A percentile compares a stretch with the other conserved stretches of the same genome.
Evolutionary conservation across 1,140 invertebrate species (phyloP).

Genomic region (Hyposmocoma kahamanoa): DNA sequence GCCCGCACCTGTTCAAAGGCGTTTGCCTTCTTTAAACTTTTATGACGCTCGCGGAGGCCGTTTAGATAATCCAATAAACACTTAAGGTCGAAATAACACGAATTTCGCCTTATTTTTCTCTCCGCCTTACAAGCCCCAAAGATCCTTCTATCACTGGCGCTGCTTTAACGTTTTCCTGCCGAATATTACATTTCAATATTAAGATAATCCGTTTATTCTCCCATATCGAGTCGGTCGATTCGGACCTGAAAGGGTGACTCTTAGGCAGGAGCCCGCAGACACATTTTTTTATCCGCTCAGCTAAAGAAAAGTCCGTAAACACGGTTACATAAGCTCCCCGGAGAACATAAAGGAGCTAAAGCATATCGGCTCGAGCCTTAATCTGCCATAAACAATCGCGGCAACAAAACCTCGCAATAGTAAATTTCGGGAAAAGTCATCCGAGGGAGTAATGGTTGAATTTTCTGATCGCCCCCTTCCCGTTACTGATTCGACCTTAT

Average conservation of each 20-base stretch:
- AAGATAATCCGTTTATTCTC: constrained; percentile 18
- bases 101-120: too few species aligned
- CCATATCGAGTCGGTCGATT: neutral
- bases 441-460: constrained; percentile 34
- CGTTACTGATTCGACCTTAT: too few species aligned
- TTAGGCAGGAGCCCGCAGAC: constrained; percentile 23
- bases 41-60: too few species aligned
- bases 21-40: too few species aligned
- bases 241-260: constrained; percentile 15
- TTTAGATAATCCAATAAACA: too few species aligned
- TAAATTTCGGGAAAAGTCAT: constrained; percentile 44
- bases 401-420: constrained; percentile 38
- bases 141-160: too few species aligned
- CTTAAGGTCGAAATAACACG: too few species aligned
- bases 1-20: too few species aligned
- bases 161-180: too few species aligned
- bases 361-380: constrained; percentile 32
- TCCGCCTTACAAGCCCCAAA: too few species aligned
- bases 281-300: constrained; percentile 34
- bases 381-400: constrained; percentile 50
- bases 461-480: constrained; percentile 30
- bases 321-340: constrained; percentile 22
- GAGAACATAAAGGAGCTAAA: constrained; percentile 30
- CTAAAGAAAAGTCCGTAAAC: constrained; percentile 27
- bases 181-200: constrained; percentile 16